Base-by-base conservation (phyloP, 37 sponge, comb jelly and placozoan species). In the Spongia lamella region DNA sequence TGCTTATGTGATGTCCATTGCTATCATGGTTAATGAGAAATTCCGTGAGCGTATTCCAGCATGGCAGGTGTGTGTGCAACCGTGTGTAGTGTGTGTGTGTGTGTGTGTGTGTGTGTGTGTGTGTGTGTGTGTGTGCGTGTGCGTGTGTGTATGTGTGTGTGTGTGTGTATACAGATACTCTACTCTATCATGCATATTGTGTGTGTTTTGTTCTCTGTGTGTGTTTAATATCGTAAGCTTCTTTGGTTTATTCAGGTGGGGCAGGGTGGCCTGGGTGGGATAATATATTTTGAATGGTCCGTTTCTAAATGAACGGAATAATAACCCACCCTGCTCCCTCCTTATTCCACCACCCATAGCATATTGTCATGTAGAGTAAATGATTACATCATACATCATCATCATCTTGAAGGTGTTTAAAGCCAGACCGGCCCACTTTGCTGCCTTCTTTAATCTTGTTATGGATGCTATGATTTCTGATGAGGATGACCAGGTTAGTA, bases 1-100 rank as follows among this genome's bases (percentile, higher is more conserved):
- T 0, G 77, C 88, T 16, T 82, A 92, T 72, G 27, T 97, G 56
- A 91, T 97, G 88, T 91, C 92, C 0, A 89, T 97, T 53, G 90
- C 81, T 7, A 75, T 94, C 51, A 91, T 97, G 85, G 88, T 97
- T 31, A 97, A 97, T 62, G 98, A 97, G 85, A 97, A 97, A 76
- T 91, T 89, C 72, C 75, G 90, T n/a, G 92, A 97, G 76, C 70
- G 87, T 25, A 90, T 97, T 1, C 86, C 89, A 7, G 81, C 89
- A 0, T 97, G 98, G 98, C 64, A 81, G 79, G 94, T 89, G 50
- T 54, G 70, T 35, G 47, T 27, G 47, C 58, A n/a, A n/a, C n/a
- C n/a, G n/a, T n/a, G n/a, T n/a, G n/a, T n/a, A 43, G 47, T 43
- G 7, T 43, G 47, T 9, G 9, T 7, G 5, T 64, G 65, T 24